Conservation (phyloP, 2,797 vertebrate species). For the Salarias fasciatus region DNA sequence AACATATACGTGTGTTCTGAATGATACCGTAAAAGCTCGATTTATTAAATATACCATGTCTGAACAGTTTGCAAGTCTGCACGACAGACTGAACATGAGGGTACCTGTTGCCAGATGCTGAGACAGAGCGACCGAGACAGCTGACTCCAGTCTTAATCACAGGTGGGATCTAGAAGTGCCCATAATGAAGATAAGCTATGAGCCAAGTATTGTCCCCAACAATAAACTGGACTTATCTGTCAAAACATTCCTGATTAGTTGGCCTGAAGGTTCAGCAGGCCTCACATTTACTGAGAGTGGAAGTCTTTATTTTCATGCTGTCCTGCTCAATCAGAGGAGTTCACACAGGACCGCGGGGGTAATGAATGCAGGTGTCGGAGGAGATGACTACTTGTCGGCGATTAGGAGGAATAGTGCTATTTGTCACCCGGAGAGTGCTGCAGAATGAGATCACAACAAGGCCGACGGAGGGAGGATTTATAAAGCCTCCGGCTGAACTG, state of each 20-base stretch:
- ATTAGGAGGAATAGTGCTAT: constrained; percentile 55
- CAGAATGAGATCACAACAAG: constrained; percentile 60
- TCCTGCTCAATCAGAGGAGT: constrained; percentile 15
- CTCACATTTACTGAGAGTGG: constrained; percentile 16
- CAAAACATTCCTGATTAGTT: constrained; percentile 13
- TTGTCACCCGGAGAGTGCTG: constrained; percentile 51
- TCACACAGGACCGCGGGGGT: constrained; percentile 23
- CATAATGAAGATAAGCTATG: constrained; percentile 4
- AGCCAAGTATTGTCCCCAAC: constrained; percentile 6
- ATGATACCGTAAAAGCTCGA: neutral
- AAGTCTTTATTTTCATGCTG: constrained; percentile 12
- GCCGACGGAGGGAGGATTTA: constrained; percentile 30
- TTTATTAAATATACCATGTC: constrained; percentile 16
- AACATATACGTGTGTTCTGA: constrained; percentile 19
- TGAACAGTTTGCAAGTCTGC: constrained; percentile 15
- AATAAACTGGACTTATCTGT: constrained; percentile 11
- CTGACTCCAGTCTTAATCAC: constrained; percentile 2
- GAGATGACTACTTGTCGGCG: constrained; percentile 49
- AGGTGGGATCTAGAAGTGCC: constrained; percentile 21
- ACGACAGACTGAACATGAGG: constrained; percentile 1
- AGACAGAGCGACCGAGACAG: constrained; percentile 31
- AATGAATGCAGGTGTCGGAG: constrained; percentile 67
- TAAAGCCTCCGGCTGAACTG: constrained; percentile 5
- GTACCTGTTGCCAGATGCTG: constrained; percentile 24
- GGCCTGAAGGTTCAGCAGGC: neutral